Evolutionary conservation across 1,140 invertebrate species (phyloP).

Genomic region (Leptinotarsa undecemlineata): DNA sequence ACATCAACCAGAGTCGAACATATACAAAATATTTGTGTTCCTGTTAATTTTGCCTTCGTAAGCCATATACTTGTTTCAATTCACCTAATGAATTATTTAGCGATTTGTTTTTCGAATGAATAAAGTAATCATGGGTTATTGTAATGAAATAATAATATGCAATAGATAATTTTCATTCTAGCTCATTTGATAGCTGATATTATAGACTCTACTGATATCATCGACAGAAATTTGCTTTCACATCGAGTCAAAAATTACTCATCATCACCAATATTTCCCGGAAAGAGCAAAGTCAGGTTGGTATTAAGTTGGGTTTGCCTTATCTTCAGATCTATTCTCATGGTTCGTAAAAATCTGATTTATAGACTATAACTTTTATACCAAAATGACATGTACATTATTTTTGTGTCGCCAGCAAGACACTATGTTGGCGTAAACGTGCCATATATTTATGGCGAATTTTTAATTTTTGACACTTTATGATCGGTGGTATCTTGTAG

Average conservation of each 20-base stretch:
- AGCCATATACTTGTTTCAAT: too few relatives aligned
- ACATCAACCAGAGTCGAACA: too few relatives aligned
- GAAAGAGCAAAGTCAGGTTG: neutral
- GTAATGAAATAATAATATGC: too few relatives aligned
- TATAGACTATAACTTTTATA: constrained; percentile 47
- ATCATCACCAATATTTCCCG: neutral
- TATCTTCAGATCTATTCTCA: constrained; percentile 13
- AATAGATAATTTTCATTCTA: too few relatives aligned
- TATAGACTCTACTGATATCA: too few relatives aligned
- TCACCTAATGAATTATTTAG: too few relatives aligned
- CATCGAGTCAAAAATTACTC: neutral
- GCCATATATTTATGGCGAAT: constrained; percentile 35
- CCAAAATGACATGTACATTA: constrained; percentile 42
- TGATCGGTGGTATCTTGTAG: constrained; percentile 34
- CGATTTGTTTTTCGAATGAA: too few relatives aligned
- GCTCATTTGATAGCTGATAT: too few relatives aligned
- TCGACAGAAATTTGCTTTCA: too few relatives aligned
- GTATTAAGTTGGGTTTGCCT: neutral
- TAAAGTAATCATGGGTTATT: too few relatives aligned
- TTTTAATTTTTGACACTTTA: constrained; percentile 44
- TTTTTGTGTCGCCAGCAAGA: constrained; percentile 35
- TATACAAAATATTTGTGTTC: too few relatives aligned
- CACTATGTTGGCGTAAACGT: constrained; percentile 35
- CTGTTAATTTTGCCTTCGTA: too few relatives aligned
- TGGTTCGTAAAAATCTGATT: constrained; percentile 44